Base-by-base conservation (phyloP, 92 coral and sea anemone species). In the Heliopora coerulea region DNA sequence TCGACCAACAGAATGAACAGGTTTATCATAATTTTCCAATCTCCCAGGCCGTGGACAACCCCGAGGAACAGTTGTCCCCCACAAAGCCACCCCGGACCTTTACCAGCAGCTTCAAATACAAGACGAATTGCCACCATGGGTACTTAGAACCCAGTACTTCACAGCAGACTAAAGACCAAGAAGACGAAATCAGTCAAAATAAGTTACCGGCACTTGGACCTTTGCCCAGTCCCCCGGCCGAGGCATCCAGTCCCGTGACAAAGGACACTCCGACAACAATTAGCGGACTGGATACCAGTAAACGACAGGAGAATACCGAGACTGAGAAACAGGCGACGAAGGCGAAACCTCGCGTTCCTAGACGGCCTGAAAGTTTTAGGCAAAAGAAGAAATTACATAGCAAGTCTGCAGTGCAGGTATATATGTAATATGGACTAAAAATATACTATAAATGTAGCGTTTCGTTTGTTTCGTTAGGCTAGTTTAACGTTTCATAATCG, bases 161-260 rank as follows among this genome's bases (percentile, higher is more conserved):
- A 3, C 75, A 68, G 33, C 60, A 31, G 5, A 68, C 75, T 28
- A 68, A 30, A 27, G 75, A 68, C 13, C 75, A 37, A 9, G 75
- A 68, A 23, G 75, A 68, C 15, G 75, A 68, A 50, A 68, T 68
- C 15, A 68, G 60, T 68, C 60, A 44, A n/a, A 68, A 68, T 50
- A 68, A 68, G 61, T 10, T 50, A 30, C 75, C 75, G 1, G 75
- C 26, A 29, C 75, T 68, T 28, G 75, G 75, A 3, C 75, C 75
- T 21, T 23, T 68, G 15, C 75, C 75, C 34, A 68, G 57, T 48
- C 59, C 75, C 6, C 75, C 75, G 19, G 75, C 34, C 11, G 32
- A 30, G 7, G 10, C 54, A n/a, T 34, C 72, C 0, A 14, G 37
- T 5, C 37, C 57, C 0, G 60, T 14, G 10, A 30, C 73, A 27